Base-by-base conservation (phyloP, 92 coral and sea anemone genomes). In the Plumapathes pennacea region DNA sequence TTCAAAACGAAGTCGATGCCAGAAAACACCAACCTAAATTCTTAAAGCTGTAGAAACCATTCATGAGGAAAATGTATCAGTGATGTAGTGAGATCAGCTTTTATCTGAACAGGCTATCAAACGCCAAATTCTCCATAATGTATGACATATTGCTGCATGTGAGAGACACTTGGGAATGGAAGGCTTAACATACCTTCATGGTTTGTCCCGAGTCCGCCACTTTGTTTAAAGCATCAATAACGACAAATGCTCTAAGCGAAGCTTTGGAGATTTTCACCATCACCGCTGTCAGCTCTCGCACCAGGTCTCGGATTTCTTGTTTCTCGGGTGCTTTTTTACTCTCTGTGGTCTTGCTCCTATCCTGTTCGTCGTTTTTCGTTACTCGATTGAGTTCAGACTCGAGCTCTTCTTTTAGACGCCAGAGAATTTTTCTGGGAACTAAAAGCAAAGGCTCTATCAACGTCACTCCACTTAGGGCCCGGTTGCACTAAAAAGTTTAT, bases 171-270 rank as follows among this genome's bases (percentile, higher is more conserved):
- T 34, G n/a, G 5, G 8, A 19, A 55, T 25, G 5, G 11, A 4
- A 8, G 21, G 3, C 17, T 38, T 25, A 28, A 34, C 61, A 19
- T 32, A 81, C 97, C 85, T 81, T 90, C 48, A 76, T 75, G 0
- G 83, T 90, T 55, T 85, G 82, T 19, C 97, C 95, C 9, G 71
- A 22, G 23, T 74, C 89, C 38, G 81, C 86, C 8, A 86, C 85
- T 41, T 86, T 85, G 52, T 90, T 88, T 8, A 90, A 55, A 22
- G 95, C 89, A 60, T 90, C 97, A 23, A 90, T 72, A 12, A 85
- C 53, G 14, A 90, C 53, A 24, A 85, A 69, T 10, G 74, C 64
- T 22, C 55, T 75, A 41, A 52, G 32, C 10, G 83, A 83, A 10
- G 82, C 54, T 5, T 49, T 62, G 25, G 81, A 64, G 17, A 86